A percentile compares a stretch with the other conserved stretches of the same genome.
These are phyloP conservation scores for Ypsolopha sequella DNA, from an alignment of 2,888 invertebrate species.

Conservation along the genomic window DNA sequence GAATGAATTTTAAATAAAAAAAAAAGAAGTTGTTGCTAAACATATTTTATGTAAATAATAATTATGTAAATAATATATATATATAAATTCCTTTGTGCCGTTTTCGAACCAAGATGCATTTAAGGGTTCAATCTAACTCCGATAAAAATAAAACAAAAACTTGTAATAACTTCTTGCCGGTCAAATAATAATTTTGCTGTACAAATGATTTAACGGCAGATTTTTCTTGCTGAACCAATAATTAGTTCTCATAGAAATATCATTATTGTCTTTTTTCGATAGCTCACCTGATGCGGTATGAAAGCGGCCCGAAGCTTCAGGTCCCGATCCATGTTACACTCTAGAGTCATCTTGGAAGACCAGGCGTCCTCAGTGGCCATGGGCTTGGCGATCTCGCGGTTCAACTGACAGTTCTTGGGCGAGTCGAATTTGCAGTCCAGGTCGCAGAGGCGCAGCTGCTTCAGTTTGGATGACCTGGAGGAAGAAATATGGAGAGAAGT, in stretches of 20 bases:
- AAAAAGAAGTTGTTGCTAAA: too few species aligned
- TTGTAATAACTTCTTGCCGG: too few species aligned
- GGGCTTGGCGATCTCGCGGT: conserved; percentile 35
- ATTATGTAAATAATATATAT: too few species aligned
- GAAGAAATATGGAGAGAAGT: background rate
- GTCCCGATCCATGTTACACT: conserved; percentile 42
- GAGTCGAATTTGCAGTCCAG: conserved; percentile 36
- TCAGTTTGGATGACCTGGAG: conserved; percentile 28
- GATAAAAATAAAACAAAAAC: too few species aligned
- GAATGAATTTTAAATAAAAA: too few species aligned
- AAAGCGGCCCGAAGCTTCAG: conserved; percentile 42
- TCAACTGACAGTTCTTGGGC: conserved; percentile 27
- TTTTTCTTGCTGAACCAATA: too few species aligned
- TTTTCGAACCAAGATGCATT: too few species aligned
- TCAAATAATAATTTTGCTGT: too few species aligned
- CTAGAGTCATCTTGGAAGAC: conserved; percentile 39
- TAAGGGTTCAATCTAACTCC: too few species aligned
- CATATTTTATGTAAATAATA: too few species aligned
- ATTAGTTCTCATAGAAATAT: too few species aligned
- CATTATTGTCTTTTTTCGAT: conserved; percentile 10
- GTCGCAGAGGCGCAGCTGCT: conserved; percentile 50
- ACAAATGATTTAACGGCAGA: background rate
- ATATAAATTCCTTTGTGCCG: too few species aligned
- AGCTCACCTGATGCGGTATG: conserved; percentile 24
- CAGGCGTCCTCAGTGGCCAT: conserved; percentile 26